Evolutionary conservation across 1,140 invertebrate species (phyloP).

Genomic region (Drosophila repleta): DNA sequence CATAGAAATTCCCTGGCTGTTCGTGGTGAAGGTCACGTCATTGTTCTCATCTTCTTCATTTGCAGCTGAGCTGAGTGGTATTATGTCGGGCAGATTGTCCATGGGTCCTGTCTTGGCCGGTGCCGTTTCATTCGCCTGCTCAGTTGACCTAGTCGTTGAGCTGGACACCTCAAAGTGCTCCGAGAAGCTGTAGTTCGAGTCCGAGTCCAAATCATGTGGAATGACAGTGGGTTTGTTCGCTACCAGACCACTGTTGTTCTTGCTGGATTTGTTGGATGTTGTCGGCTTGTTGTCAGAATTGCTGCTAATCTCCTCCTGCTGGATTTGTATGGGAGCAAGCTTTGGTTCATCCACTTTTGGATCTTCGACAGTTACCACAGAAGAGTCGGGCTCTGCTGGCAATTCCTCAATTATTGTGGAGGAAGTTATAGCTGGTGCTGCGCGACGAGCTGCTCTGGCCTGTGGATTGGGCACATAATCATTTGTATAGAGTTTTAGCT

Average conservation of each 20-base stretch:
- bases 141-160: slow-evolving; percentile 41
- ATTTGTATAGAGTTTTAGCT: slow-evolving; percentile 27
- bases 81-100: slow-evolving; percentile 66
- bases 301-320: slow-evolving; percentile 42
- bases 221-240: slow-evolving; percentile 4
- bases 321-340: slow-evolving; percentile 17
- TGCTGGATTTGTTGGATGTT: slow-evolving; percentile 1
- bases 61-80: slow-evolving; percentile 46
- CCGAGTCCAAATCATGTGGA: slow-evolving; percentile 66
- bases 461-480: slow-evolving; percentile 59
- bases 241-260: background rate
- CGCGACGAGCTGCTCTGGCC: slow-evolving; percentile 34
- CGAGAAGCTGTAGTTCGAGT: slow-evolving; percentile 82
- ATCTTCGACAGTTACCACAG: background rate
- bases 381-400: background rate
- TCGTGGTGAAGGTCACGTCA: slow-evolving; percentile 11
- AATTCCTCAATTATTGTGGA: slow-evolving; percentile 5
- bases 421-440: background rate
- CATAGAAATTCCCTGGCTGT: slow-evolving; percentile 65
- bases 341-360: background rate
- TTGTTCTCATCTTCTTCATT: slow-evolving; percentile 11
- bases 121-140: background rate
- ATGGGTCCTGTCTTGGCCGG: slow-evolving; percentile 25
- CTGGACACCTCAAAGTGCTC: slow-evolving; percentile 77
- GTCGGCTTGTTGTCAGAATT: slow-evolving; percentile 24